Base-by-base conservation (phyloP, 1,140 invertebrate genomes). In the Nasonia giraulti region DNA sequence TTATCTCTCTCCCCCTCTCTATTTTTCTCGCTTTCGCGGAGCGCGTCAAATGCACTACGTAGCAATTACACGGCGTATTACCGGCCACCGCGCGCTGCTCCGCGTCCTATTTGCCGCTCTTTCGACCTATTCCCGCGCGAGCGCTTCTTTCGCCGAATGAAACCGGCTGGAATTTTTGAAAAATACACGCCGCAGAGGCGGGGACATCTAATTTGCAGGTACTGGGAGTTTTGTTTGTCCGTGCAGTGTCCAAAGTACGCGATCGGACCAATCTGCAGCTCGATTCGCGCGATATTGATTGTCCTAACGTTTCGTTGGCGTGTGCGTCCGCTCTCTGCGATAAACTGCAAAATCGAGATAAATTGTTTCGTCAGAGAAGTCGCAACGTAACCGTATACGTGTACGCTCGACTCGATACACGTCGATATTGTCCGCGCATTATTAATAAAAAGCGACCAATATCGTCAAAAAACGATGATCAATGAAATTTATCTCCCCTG, bases 61-160 rank as follows among this genome's bases (percentile, higher is more conserved):
- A 80, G 84, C 82, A 85, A 85, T 85, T 85, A 82, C 44, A 77
- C 40, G 69, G 78, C 50, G 31, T 73, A 82, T 85, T 85, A 81
- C 74, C 66, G 55, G 66, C 74, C 40, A 80, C 14, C 47, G 14
- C 10, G 20, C 73, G 55, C 7, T 37, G 8, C 47, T 8, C 1
- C 23, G 12, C 11, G 44, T 62, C 33, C 50, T 68, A 44, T 76
- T 82, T 82, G 20, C 40, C 27, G 27, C 81, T 44, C 71, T 74
- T 68, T 82, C 17, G 11, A 23, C 31, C 14, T 23, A 11, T 81
- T 31, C 55, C 55, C 40, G 23, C 17, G 3, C 1, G n/a, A 12
- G 23, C 40, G 23, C 23, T 62, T n/a, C 44, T 27, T 27, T 47
- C 33, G 12, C 10, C 33, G 33, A 75, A 20, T 66, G 55, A 75